Evolutionary conservation across 2,113 vertebrate species (phyloP), one percentile per base, ranked within the genome.

Genomic region (Heterocephalus glaber): DNA sequence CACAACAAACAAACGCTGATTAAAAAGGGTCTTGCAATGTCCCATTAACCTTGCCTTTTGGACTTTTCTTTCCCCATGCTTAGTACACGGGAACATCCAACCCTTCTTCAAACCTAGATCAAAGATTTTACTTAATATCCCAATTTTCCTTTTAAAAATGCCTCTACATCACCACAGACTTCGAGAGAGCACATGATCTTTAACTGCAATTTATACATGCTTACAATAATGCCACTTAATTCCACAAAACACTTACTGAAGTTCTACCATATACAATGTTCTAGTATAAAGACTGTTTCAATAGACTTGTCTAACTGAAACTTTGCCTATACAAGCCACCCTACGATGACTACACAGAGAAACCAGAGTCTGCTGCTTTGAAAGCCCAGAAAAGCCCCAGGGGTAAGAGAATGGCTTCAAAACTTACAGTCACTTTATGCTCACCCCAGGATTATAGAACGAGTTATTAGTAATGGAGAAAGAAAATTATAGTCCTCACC

Each of bases 381-480:
- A 52, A 79, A 90, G 4, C 3, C 28, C 63, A 88, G 52, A 41
- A 77, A 95, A 88, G 33, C 35, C 60, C 74, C 12, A 2, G 19
- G 44, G 38, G n/a, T 30, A 49, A 63, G 56, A 52, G 72, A 83
- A 92, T 8, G 76, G 70, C 16, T 92, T 96, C 30, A 90, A 87
- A 95, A 96, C 72, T 79, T 61, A 81, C 11, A 84, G 70, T 52
- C 22, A 58, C 52, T 94, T 90, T 38, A 70, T 20, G 44, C 68
- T 89, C 83, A 92, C 3, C 22, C 41, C 30, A 82, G 76, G 90
- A 93, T 83, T 54, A 83, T 10, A 76, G 22, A 86, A 41, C 85
- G 81, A 95, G 83, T 86, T 95, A 80, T 52, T 58, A 94, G 56
- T 52, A 89, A 94, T 90, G 13, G 14, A 95, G 61, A 90, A 81